Evolutionary conservation across 1,140 invertebrate species (phyloP).

Genomic region (Rhyacophila brunnea): DNA sequence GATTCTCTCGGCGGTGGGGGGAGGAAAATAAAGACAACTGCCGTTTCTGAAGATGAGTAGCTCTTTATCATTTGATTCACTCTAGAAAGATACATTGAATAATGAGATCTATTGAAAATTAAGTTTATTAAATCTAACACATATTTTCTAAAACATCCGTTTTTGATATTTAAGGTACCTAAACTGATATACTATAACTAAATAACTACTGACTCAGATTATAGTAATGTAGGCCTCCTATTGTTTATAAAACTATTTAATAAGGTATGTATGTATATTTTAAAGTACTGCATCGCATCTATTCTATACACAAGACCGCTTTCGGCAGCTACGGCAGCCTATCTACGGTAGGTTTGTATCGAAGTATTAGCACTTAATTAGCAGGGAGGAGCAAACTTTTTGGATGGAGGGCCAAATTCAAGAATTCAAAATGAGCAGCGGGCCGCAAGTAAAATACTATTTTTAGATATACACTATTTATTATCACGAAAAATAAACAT

Average conservation of each 20-base stretch:
- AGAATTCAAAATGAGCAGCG: too few relatives aligned
- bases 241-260: background rate
- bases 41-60: conserved; percentile 41
- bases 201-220: background rate
- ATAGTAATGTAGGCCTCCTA: background rate
- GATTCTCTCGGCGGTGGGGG: conserved; percentile 38
- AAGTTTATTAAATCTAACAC: background rate
- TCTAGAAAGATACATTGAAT: conserved; percentile 35
- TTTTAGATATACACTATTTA: too few relatives aligned
- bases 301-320: too few relatives aligned
- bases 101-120: background rate
- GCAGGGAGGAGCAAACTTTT: too few relatives aligned
- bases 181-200: background rate
- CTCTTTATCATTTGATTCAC: conserved; percentile 47
- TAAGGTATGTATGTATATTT: background rate
- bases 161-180: background rate
- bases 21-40: conserved; percentile 51
- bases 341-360: too few relatives aligned
- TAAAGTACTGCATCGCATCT: too few relatives aligned
- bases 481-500: too few relatives aligned
- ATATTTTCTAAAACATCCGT: background rate
- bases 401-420: too few relatives aligned
- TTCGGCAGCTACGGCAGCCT: too few relatives aligned
- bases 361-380: too few relatives aligned
- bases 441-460: too few relatives aligned